Evolutionary conservation across 2,888 invertebrate genomes (phyloP), one percentile per base, ranked within the genome.

Genomic region (Lepidochrysops patricia): DNA sequence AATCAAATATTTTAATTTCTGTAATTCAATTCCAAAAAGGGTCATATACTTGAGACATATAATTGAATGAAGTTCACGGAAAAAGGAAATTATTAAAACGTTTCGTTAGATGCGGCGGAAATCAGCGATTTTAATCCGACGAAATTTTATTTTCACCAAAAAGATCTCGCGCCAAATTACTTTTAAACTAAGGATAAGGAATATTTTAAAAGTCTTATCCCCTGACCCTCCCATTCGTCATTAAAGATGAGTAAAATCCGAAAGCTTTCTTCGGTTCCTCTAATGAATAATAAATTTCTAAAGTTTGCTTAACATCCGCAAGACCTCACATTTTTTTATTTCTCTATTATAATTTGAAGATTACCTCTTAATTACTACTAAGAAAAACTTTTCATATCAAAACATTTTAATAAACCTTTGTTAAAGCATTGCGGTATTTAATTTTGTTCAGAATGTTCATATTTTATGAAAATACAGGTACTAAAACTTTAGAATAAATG

Each of bases 271-370:
- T 6, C 29, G 29, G 52, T 15, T 52, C 13, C 13, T 13, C 52
- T 52, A 27, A 52, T 52, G 52, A 27, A 52, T 52, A 52, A 52
- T 52, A 52, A 52, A 52, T 52, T 27, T 29, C 9, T 12, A 29
- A 52, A 52, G 52, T 52, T 52, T 52, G 5, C 27, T 52, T 52
- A 52, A 1, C 13, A 52, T 6, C 5, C 27, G 27, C 9, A 52
- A 52, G 27, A 15, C 15, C 52, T 15, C 15, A 9, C 3, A 9
- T 9, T 29, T 50, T 52, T 26, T 50, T 25, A 50, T 26, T 50
- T n/a, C 19, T 43, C 4, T 43, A 43, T 43, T 23, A 15, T 19
- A 19, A 43, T 19, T 29, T 29, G 1, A 7, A 43, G 43, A 4
- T 43, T 23, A 19, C 7, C 15, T 5, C 35, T 35, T 35, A 35